Evolutionary conservation across 2,113 vertebrate genomes (phyloP), one percentile per base, ranked within the genome.

Genomic region (western clawed frog (Xenopus tropicalis)): DNA sequence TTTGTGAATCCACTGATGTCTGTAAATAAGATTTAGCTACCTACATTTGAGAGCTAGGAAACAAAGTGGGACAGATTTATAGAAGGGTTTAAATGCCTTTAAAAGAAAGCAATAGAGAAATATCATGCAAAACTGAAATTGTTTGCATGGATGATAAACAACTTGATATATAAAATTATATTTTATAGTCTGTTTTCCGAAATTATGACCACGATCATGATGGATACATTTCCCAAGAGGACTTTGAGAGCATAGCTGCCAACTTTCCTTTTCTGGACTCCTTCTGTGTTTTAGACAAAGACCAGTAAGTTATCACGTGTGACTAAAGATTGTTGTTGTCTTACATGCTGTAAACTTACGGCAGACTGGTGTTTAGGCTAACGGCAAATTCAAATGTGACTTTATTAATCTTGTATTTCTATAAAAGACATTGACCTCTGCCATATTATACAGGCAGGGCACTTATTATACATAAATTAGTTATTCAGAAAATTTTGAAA

Each of bases 201-300:
- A 99, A 98, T 83, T 99, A 99, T 0, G 97, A 98, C 77, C 94
- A 95, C 5, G 95, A 99, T 81, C 95, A 93, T 0, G 96, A 99
- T 64, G 97, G 94, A 6, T 98, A 97, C 79, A 99, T 98, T 80
- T 98, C 97, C 78, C 96, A 98, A 84, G 95, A 96, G 83, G 96
- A 98, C 84, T 99, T 99, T 67, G 93, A 98, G 86, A 98, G 92
- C 81, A 95, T 99, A 46, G 93, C 96, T 67, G 96, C 96, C 65
- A 98, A 96, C 83, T 99, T 99, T 76, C 96, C 97, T 14, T 98
- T 99, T 82, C 83, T 99, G 84, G 96, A 98, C 79, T 98, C 96
- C 13, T 99, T 99, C 87, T 99, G 95, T 29, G 95, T 99, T 23
- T 81, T 99, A 83, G 95, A 98, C 88, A 97, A 98, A 93, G 95